Conservation (phyloP, 1,140 invertebrate genomes). For the Drosophila busckii region DNA sequence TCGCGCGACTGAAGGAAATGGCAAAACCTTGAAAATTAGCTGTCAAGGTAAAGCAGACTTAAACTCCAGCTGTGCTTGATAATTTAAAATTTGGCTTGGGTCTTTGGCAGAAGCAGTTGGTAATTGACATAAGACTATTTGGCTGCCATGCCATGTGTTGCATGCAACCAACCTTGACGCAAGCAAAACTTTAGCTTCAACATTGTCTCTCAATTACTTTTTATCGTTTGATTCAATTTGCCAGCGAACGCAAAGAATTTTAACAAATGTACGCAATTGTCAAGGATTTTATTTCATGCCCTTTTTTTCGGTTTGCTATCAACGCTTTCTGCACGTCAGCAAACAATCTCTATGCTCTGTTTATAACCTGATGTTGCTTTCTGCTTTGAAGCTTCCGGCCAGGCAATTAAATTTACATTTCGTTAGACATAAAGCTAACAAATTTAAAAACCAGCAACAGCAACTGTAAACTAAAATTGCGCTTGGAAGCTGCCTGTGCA, state of each 20-base stretch:
- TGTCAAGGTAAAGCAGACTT: no score
- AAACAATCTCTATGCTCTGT: conserved; percentile 4
- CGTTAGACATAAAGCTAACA: conserved; percentile 25
- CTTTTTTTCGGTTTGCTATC: conserved; percentile 19
- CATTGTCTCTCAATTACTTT: conserved; percentile 16
- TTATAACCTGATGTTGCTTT: conserved; percentile 1
- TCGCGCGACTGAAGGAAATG: no score
- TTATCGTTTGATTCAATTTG: conserved; percentile 27
- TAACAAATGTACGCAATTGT: conserved; percentile 27
- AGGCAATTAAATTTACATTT: conserved; percentile 57
- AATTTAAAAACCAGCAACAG: no score
- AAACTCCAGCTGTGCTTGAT: no score
- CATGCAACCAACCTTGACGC: not conserved
- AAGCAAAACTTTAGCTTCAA: no score
- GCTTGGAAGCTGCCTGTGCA: conserved; percentile 8
- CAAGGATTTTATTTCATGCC: conserved; percentile 36
- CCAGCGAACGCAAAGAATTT: conserved; percentile 13
- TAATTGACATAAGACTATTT: no score
- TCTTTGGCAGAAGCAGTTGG: conserved; percentile 1
- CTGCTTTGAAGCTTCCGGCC: conserved; percentile 29
- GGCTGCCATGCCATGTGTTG: conserved; percentile 5
- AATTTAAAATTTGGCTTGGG: conserved; percentile 20
- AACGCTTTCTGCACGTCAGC: conserved; percentile 2
- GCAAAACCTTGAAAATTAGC: no score
- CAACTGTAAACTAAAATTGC: conserved; percentile 33